Conservation (phyloP, 2,113 vertebrate genomes). For the Thamnaconus septentrionalis region DNA sequence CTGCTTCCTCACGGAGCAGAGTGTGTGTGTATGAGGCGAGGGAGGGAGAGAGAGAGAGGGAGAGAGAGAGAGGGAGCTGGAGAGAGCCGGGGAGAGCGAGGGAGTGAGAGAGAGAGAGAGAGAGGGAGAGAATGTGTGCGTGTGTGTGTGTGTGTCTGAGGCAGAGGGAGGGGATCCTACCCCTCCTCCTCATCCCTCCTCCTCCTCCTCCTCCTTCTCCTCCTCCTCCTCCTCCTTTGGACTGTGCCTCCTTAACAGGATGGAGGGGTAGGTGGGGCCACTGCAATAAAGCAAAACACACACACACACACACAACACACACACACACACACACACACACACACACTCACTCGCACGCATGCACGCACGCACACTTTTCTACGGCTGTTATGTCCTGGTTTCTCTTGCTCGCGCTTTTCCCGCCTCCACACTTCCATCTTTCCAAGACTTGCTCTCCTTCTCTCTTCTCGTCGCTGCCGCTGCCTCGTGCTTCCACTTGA, state of each 20-base stretch:
- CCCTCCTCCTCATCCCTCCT: constrained; percentile 47
- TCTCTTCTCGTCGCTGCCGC: constrained; percentile 12
- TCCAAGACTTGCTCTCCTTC: constrained; percentile 47
- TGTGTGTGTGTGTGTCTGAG: constrained; percentile 54
- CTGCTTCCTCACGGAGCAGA: constrained; percentile 76
- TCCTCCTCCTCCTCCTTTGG: constrained; percentile 69
- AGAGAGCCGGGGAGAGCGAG: background rate
- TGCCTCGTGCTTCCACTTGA: constrained; percentile 39
- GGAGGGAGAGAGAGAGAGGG: constrained; percentile 43
- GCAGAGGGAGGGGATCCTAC: constrained; percentile 73
- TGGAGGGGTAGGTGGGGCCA: constrained; percentile 76
- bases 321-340: constrained; percentile 37
- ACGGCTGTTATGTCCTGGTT: constrained; percentile 59
- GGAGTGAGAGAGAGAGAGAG: background rate
- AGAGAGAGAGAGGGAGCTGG: constrained; percentile 28
- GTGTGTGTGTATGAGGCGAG: constrained; percentile 56
- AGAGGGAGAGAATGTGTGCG: constrained; percentile 39
- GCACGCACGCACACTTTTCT: constrained; percentile 52
- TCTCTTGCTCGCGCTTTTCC: constrained; percentile 49
- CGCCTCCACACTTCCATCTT: constrained; percentile 68
- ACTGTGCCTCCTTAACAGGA: constrained; percentile 73
- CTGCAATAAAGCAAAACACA: constrained; percentile 71
- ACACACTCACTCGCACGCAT: constrained; percentile 24
- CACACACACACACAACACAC: constrained; percentile 40
- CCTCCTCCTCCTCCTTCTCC: constrained; percentile 58